Evolutionary conservation across 2,113 vertebrate genomes (phyloP).

Genomic region (Tympanuchus pallidicinctus): DNA sequence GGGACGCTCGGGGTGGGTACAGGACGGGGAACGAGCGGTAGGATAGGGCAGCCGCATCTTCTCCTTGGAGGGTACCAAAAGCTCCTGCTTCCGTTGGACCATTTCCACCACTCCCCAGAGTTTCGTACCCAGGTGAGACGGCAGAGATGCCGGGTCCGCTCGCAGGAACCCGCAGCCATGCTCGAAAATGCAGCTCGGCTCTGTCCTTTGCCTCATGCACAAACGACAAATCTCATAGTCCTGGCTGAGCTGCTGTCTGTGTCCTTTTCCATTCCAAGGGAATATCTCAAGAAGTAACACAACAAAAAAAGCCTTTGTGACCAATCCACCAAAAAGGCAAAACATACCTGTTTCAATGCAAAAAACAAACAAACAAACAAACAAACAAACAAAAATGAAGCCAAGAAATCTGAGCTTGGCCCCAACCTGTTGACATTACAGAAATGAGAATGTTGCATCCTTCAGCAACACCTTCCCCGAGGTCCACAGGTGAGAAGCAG

Average conservation of each 20-base stretch:
- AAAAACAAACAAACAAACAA: background rate
- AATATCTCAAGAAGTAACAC: background rate
- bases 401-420: background rate
- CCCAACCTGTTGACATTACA: background rate
- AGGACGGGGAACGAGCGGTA: background rate
- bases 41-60: background rate
- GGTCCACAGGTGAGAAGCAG: background rate
- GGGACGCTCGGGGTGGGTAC: background rate
- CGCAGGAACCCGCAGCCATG: rapidly evolving
- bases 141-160: rapidly evolving
- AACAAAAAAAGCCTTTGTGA: background rate
- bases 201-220: rapidly evolving
- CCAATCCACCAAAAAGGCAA: background rate
- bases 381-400: background rate
- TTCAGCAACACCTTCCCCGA: background rate
- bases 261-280: background rate
- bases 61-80: conserved; percentile 53
- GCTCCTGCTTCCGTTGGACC: background rate
- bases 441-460: background rate
- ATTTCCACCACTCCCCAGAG: background rate
- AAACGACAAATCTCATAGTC: background rate
- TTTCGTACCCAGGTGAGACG: background rate
- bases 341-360: background rate
- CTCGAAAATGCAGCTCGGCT: background rate
- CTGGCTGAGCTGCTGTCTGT: background rate